A percentile compares a stretch with the other conserved stretches of the same genome.
Evolutionary conservation across 2,888 invertebrate species (phyloP).

Genomic region (Mythimna impura): DNA sequence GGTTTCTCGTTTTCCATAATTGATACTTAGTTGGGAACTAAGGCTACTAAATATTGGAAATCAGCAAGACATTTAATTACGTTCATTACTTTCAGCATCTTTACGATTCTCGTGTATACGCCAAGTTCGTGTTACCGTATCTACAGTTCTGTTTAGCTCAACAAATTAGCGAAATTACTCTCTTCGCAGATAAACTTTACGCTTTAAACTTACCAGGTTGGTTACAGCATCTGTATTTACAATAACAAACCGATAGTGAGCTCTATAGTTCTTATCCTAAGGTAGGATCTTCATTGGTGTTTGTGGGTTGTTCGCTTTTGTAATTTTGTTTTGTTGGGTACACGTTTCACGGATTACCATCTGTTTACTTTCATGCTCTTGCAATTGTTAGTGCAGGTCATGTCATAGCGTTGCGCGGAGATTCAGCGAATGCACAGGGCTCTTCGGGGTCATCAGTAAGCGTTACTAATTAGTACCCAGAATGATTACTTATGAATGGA

Average conservation of each 20-base stretch:
- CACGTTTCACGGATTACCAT: conserved; percentile 71
- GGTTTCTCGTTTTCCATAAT: conserved; percentile 48
- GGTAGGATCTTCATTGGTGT: conserved; percentile 34
- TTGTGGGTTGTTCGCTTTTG: conserved; percentile 18
- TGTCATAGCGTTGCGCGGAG: conserved; percentile 55
- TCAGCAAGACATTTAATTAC: conserved; percentile 56
- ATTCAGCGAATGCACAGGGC: conserved; percentile 5
- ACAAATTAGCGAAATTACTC: conserved; percentile 72
- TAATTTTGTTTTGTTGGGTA: conserved; percentile 48
- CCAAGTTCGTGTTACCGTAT: conserved; percentile 54
- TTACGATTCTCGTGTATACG: conserved; percentile 54
- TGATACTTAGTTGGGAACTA: conserved; percentile 46
- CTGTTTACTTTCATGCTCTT: conserved; percentile 68
- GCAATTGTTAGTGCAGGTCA: conserved; percentile 67
- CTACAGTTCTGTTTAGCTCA: conserved; percentile 60
- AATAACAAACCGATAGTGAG: conserved; percentile 9
- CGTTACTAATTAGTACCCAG: conserved; percentile 40
- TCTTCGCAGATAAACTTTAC: conserved; percentile 65
- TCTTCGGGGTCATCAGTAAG: conserved; percentile 36
- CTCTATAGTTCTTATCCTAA: conserved; percentile 28
- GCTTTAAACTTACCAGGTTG: conserved; percentile 51
- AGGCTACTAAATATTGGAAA: conserved; percentile 55
- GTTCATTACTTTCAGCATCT: conserved; percentile 57
- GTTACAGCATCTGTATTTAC: conserved; percentile 10
- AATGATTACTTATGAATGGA: conserved; percentile 25